Conservation (phyloP, 2,888 invertebrate species). For the Drosophila limbata region DNA sequence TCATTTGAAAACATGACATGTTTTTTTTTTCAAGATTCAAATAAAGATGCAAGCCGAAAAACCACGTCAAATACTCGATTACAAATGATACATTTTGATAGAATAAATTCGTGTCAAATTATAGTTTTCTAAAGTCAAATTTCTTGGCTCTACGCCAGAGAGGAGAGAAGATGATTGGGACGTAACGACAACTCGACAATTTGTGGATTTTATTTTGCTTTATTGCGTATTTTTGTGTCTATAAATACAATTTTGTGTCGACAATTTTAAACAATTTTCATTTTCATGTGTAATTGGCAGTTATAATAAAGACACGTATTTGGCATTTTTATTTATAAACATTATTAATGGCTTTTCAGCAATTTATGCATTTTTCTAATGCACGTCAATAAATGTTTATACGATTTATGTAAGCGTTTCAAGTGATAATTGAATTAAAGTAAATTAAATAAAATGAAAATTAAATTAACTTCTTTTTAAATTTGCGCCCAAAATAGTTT, state of each 20-base stretch:
- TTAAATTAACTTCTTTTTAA: too few relatives aligned
- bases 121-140: conserved; percentile 73
- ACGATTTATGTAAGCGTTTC: background rate
- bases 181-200: conserved; percentile 30
- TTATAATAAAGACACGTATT: conserved; percentile 40
- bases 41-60: background rate
- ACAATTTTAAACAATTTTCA: conserved; percentile 35
- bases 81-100: conserved; percentile 41
- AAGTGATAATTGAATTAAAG: background rate
- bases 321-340: conserved; percentile 29
- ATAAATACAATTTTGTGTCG: conserved; percentile 38
- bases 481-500: too few relatives aligned
- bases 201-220: conserved; percentile 27
- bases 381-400: conserved; percentile 5
- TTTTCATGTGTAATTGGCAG: conserved; percentile 45
- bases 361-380: conserved; percentile 18
- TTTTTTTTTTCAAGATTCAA: too few relatives aligned
- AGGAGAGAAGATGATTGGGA: background rate
- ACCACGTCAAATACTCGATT: conserved; percentile 7
- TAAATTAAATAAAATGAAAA: background rate
- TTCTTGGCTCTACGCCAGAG: conserved; percentile 43
- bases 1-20: background rate
- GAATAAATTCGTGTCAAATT: conserved; percentile 78
- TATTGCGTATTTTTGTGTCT: conserved; percentile 31
- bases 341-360: conserved; percentile 22